phyloP scores from a whole-genome alignment of 2,888 invertebrate species.

The Bruchidius siliquastri region DNA sequence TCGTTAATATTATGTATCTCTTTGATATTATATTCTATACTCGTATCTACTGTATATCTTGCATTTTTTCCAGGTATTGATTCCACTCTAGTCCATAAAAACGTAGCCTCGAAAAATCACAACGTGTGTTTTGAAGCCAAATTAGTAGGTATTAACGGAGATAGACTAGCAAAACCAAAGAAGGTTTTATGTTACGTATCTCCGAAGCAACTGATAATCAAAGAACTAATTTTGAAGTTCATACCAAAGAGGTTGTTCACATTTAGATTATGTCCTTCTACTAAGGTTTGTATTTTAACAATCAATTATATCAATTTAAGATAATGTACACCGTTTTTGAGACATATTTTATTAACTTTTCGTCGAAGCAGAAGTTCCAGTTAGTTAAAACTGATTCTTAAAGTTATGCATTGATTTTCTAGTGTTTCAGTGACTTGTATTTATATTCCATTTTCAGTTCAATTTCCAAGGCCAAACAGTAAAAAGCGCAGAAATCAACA shows the following conservation, averaged over 20 bases:
- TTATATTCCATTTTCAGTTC: constrained; percentile 50
- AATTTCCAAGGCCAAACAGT: constrained; percentile 57
- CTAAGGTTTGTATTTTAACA: constrained; percentile 62
- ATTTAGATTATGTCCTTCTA: constrained; percentile 89
- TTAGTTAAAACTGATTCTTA: too few species aligned
- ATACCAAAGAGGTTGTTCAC: constrained; percentile 88
- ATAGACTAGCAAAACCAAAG: constrained; percentile 67
- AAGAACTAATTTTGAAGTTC: constrained; percentile 89
- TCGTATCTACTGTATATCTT: too few species aligned
- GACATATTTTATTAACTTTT: too few species aligned
- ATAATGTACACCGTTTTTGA: background rate
- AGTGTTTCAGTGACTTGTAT: too few species aligned
- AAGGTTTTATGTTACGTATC: constrained; percentile 88
- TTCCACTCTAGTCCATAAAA: constrained; percentile 80
- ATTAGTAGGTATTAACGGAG: constrained; percentile 58
- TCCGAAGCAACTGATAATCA: constrained; percentile 86
- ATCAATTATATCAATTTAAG: background rate
- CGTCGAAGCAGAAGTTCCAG: too few species aligned
- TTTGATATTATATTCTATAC: too few species aligned
- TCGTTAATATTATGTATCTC: too few species aligned
- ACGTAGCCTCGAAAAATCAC: constrained; percentile 78
- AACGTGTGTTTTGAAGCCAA: constrained; percentile 84
- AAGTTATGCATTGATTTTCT: too few species aligned
- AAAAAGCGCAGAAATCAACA: constrained; percentile 51
- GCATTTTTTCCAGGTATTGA: constrained; percentile 57